A percentile compares a stretch with the other conserved stretches of the same genome.
Conservation (phyloP, 2,888 invertebrate species). For the Nomada fabriciana region DNA sequence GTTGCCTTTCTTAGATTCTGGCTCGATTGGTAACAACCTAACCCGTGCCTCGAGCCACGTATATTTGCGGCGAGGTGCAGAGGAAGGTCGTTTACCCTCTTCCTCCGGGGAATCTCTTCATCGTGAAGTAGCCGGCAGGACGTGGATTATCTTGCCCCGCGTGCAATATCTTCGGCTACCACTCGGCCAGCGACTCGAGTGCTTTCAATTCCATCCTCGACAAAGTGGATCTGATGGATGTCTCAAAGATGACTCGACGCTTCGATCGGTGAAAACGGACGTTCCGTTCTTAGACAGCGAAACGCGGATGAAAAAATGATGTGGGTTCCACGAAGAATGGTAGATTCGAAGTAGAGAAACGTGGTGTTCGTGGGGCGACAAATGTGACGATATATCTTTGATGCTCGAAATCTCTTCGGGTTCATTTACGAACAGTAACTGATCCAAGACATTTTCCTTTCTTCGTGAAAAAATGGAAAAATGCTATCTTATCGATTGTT, state of each 20-base stretch:
- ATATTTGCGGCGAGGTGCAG: slow-evolving; percentile 30
- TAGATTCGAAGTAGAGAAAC: slow-evolving; percentile 23
- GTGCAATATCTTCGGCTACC: slow-evolving; percentile 63
- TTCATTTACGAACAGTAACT: no score
- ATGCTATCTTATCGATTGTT: no score
- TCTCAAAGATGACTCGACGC: slow-evolving; percentile 62
- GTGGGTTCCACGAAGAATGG: not conserved
- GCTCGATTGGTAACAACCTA: slow-evolving; percentile 59
- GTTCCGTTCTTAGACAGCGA: slow-evolving; percentile 32
- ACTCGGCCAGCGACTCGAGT: slow-evolving; percentile 41
- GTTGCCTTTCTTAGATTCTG: slow-evolving; percentile 45
- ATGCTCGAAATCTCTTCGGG: no score
- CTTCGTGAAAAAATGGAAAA: no score
- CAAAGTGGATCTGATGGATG: slow-evolving; percentile 65
- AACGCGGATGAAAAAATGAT: not conserved
- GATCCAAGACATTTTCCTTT: no score
- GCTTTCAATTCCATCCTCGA: slow-evolving; percentile 64
- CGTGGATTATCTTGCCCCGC: slow-evolving; percentile 64
- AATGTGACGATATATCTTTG: not conserved
- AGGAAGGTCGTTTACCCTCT: slow-evolving; percentile 68
- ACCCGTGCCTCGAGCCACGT: slow-evolving; percentile 39
- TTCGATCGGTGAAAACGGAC: slow-evolving; percentile 30
- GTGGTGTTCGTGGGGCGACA: not conserved
- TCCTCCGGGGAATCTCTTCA: slow-evolving; percentile 59
- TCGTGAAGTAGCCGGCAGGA: slow-evolving; percentile 53